Evolutionary conservation across 2,797 vertebrate genomes (phyloP).

Genomic region (Pipistrellus pygmaeus): DNA sequence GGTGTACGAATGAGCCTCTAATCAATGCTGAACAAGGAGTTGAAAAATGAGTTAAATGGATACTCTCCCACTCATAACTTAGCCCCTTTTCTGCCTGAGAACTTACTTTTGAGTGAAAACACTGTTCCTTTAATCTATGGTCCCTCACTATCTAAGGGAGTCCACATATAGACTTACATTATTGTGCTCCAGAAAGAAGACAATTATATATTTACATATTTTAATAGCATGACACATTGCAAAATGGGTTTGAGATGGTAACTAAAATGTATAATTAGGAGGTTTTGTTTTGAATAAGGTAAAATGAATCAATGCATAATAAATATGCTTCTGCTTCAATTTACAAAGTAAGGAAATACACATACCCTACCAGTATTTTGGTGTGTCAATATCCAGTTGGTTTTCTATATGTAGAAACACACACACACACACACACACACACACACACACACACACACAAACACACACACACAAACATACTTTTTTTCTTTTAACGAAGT

Average conservation of each 20-base stretch:
- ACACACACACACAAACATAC: fast-evolving
- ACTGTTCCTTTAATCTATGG: background rate
- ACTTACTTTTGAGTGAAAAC: background rate
- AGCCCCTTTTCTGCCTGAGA: background rate
- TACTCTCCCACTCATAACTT: background rate
- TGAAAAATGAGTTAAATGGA: background rate
- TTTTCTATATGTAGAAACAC: background rate
- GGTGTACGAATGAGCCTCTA: background rate
- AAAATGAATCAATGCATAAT: constrained; percentile 40
- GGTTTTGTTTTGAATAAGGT: constrained; percentile 33
- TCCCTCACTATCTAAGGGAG: background rate
- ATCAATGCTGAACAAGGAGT: background rate
- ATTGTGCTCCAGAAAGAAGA: background rate
- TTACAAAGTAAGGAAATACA: constrained; percentile 23
- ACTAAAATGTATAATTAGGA: background rate
- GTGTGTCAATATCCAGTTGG: background rate
- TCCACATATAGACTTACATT: background rate
- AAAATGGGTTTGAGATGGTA: constrained; percentile 38
- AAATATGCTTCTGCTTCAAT: background rate
- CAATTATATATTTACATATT: constrained; percentile 50
- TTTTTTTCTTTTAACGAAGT: constrained; percentile 42
- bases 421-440: background rate
- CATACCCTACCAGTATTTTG: background rate
- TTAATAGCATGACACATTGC: constrained; percentile 38
- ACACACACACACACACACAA: background rate